Conservation (phyloP, 1,140 invertebrate species). For the Luehdorfia chinensis region DNA sequence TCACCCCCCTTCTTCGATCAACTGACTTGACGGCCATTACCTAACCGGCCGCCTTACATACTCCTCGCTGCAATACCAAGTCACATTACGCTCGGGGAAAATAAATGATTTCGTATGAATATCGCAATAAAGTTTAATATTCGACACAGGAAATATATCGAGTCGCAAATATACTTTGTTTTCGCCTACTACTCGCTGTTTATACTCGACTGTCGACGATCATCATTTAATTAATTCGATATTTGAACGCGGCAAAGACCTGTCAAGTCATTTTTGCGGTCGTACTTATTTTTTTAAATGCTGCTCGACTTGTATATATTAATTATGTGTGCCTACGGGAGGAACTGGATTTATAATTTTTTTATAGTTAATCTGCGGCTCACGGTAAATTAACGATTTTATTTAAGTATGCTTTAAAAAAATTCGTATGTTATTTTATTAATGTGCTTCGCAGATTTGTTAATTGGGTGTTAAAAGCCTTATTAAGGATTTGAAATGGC, state of each 20-base stretch:
- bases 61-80: conserved; percentile 40
- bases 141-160: conserved; percentile 19
- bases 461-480: background rate
- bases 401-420: no score
- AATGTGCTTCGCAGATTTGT: conserved; percentile 3
- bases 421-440: no score
- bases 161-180: conserved; percentile 42
- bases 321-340: no score
- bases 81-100: conserved; percentile 20
- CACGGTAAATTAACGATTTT: no score
- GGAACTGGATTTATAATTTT: no score
- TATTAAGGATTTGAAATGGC: conserved; percentile 1
- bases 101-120: conserved; percentile 29
- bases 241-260: conserved; percentile 49
- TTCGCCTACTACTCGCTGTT: conserved; percentile 55
- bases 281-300: conserved; percentile 24
- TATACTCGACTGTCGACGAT: conserved; percentile 59
- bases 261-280: conserved; percentile 34
- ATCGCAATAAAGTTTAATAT: conserved; percentile 39
- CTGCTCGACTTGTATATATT: conserved; percentile 4
- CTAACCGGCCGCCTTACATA: conserved; percentile 62
- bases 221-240: conserved; percentile 69
- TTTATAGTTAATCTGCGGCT: no score
- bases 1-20: conserved; percentile 65
- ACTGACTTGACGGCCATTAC: conserved; percentile 62